These are phyloP conservation scores for Cuniculus paca DNA, from an alignment of 2,797 vertebrate species.

Conservation along the genomic window DNA sequence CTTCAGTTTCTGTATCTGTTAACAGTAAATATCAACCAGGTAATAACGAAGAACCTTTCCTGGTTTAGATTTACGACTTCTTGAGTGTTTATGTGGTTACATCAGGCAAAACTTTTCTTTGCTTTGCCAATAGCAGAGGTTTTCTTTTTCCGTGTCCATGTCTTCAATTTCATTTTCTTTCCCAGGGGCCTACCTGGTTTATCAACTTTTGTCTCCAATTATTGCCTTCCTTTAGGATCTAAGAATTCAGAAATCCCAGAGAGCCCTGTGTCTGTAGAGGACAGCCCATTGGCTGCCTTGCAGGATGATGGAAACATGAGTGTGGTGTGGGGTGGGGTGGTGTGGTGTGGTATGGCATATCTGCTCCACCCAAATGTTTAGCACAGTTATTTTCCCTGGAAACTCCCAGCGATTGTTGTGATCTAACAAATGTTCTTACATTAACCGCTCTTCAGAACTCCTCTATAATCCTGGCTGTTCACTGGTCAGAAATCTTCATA, in stretches of 20 bases:
- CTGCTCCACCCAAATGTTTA: not conserved
- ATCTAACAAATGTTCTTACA: not conserved
- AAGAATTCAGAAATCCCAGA: not conserved
- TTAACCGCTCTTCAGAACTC: not conserved
- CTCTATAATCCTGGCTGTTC: not conserved
- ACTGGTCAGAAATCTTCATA: not conserved
- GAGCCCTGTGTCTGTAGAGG: not conserved
- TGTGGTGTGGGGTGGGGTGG: not conserved
- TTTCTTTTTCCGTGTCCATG: not conserved
- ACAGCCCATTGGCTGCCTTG: not conserved
- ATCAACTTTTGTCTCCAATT: not conserved
- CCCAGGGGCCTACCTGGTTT: not conserved
- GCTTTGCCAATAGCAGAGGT: not conserved
- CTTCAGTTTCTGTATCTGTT: not conserved
- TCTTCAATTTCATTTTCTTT: conserved; percentile 48
- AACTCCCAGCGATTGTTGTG: not conserved
- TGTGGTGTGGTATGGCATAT: not conserved
- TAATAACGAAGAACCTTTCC: not conserved
- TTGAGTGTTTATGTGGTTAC: not conserved
- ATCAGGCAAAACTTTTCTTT: not conserved
- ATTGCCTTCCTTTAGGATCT: not conserved
- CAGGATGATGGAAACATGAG: not conserved
- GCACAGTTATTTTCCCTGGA: not conserved
- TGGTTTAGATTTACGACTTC: not conserved
- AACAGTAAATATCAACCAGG: not conserved